These are phyloP conservation scores for Aphelenchoides fujianensis DNA, from an alignment of 1,140 invertebrate genomes.

Conservation along the genomic window DNA sequence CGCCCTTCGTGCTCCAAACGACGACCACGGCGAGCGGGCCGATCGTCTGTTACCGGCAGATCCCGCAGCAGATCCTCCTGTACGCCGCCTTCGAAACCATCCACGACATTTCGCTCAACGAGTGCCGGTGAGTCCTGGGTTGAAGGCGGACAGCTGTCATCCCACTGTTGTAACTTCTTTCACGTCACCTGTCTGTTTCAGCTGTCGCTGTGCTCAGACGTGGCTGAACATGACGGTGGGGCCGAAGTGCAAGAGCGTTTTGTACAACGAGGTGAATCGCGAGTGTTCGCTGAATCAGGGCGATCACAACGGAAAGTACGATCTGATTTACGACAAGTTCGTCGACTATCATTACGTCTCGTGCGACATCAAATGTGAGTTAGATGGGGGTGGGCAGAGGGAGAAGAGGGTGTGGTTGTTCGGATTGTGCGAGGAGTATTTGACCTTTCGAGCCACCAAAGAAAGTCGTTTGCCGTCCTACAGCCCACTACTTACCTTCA, in stretches of 20 bases:
- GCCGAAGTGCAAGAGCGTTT: slow-evolving; percentile 51
- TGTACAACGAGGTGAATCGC: slow-evolving; percentile 40
- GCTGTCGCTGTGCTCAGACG: slow-evolving; percentile 52
- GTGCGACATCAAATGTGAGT: slow-evolving; percentile 48
- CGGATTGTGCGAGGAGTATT: too few relatives aligned
- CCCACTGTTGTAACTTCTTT: too few relatives aligned
- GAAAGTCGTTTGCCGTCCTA: too few relatives aligned
- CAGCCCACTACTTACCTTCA: too few relatives aligned
- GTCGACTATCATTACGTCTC: slow-evolving; percentile 57
- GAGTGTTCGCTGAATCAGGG: slow-evolving; percentile 49
- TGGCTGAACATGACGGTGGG: slow-evolving; percentile 32
- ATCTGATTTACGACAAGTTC: slow-evolving; percentile 48
- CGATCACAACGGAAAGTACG: slow-evolving; percentile 57
- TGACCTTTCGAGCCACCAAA: too few relatives aligned
- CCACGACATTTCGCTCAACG: slow-evolving; percentile 26
- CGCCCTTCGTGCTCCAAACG: slow-evolving; percentile 1
- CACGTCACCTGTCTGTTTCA: too few relatives aligned
- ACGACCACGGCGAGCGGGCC: slow-evolving; percentile 22
- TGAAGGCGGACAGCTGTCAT: too few relatives aligned
- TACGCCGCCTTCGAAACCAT: slow-evolving; percentile 20
- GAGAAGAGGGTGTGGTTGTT: too few relatives aligned
- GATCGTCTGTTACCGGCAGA: slow-evolving; percentile 32
- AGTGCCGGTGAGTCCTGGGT: slow-evolving; percentile 25
- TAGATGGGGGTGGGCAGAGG: too few relatives aligned
- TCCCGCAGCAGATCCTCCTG: slow-evolving; percentile 36